These are phyloP conservation scores for Pogonocherus hispidulus DNA, from an alignment of 2,888 invertebrate species.

Conservation along the genomic window DNA sequence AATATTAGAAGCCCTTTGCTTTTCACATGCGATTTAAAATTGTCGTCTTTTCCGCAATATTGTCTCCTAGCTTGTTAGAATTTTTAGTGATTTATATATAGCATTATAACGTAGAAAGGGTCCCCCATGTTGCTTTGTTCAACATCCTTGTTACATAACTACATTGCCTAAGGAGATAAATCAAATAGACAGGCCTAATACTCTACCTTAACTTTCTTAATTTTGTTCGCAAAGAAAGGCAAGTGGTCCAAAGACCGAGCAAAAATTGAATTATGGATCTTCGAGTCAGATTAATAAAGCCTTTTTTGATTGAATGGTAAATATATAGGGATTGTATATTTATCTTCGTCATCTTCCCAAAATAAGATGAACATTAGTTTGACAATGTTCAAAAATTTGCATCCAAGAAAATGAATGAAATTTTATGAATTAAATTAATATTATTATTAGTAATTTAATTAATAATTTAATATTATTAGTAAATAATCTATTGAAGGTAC, in stretches of 20 bases:
- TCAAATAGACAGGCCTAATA: conserved; percentile 41
- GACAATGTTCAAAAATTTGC: too few species aligned
- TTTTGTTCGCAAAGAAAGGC: conserved; percentile 25
- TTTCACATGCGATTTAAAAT: conserved; percentile 40
- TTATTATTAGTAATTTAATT: too few species aligned
- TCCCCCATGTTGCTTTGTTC: conserved; percentile 39
- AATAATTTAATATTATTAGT: too few species aligned
- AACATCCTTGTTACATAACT: conserved; percentile 41
- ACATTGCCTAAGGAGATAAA: conserved; percentile 38
- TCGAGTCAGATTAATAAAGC: conserved; percentile 1
- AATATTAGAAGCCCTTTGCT: neutral
- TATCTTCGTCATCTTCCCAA: too few species aligned
- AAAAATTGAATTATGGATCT: conserved; percentile 30
- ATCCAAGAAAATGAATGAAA: too few species aligned
- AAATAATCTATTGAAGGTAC: too few species aligned
- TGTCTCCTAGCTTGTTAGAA: conserved; percentile 43
- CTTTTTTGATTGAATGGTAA: neutral
- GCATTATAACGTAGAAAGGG: conserved; percentile 38
- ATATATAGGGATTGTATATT: neutral
- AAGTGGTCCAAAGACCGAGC: conserved; percentile 11
- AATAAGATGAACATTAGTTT: too few species aligned
- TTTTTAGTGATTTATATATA: conserved; percentile 43
- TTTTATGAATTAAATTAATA: too few species aligned
- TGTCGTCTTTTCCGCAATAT: conserved; percentile 39
- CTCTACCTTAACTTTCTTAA: conserved; percentile 42